Conservation (phyloP, 1,140 invertebrate genomes). For the Amphibalanus amphitrite region DNA sequence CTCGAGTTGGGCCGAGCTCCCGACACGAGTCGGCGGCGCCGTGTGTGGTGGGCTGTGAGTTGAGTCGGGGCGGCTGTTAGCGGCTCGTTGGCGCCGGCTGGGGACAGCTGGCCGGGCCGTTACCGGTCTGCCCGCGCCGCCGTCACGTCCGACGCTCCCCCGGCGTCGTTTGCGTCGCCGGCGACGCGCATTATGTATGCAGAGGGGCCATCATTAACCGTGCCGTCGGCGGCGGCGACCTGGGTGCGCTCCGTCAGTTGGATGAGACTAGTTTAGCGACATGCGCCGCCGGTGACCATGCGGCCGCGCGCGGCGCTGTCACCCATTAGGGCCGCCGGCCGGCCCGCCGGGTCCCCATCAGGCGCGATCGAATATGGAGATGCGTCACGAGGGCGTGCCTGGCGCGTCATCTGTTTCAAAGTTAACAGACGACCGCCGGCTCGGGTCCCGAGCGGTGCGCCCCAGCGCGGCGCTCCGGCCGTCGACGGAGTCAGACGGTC, state of each 20-base stretch:
- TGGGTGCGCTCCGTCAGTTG: neutral
- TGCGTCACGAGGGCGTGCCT: neutral
- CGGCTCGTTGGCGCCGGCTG: no score
- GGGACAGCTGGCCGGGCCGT: no score
- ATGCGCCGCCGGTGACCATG: neutral
- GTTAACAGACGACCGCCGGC: neutral
- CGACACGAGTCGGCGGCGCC: no score
- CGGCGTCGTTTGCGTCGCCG: no score
- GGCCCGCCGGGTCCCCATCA: neutral
- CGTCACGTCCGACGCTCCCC: no score
- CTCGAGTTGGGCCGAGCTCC: no score
- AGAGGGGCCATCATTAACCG: neutral
- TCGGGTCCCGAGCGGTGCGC: neutral
- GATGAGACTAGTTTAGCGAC: neutral
- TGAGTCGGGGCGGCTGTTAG: no score
- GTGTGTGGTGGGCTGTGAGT: no score
- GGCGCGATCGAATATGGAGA: neutral
- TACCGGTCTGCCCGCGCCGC: no score
- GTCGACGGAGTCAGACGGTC: slow-evolving; percentile 28
- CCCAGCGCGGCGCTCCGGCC: neutral
- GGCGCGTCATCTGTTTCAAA: neutral
- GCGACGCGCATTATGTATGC: neutral
- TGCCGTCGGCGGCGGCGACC: neutral
- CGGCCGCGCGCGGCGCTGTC: no score
- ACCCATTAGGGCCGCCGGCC: neutral